These are phyloP conservation scores for Tringa solitaria DNA, from an alignment of 2,113 vertebrate species.

Conservation along the genomic window DNA sequence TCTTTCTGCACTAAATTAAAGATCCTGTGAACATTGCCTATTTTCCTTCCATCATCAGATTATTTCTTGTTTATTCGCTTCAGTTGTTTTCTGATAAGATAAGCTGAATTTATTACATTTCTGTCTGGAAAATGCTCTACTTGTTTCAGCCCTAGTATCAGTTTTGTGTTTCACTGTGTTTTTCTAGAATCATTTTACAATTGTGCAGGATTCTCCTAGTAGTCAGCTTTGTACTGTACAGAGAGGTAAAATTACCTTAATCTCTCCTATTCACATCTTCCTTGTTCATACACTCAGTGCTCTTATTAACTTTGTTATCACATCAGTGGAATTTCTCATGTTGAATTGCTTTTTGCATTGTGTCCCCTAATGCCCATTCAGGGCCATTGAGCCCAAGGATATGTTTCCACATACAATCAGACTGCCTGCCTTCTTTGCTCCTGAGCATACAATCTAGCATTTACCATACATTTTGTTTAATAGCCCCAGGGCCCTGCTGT, in stretches of 20 bases:
- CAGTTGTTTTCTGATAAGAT: background rate
- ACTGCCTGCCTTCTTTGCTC: background rate
- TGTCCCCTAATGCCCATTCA: background rate
- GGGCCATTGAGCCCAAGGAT: background rate
- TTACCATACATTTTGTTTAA: background rate
- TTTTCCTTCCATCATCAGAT: background rate
- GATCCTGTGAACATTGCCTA: background rate
- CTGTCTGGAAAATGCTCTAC: background rate
- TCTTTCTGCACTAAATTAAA: background rate
- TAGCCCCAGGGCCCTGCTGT: background rate
- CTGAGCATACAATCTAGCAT: background rate
- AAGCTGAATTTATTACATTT: background rate
- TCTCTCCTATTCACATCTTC: background rate
- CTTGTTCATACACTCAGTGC: background rate
- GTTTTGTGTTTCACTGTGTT: background rate
- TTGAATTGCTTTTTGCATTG: background rate
- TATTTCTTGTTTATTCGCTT: background rate
- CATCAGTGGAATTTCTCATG: conserved; percentile 10
- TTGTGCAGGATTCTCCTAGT: background rate
- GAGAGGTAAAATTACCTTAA: conserved; percentile 7
- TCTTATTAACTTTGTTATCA: conserved; percentile 13
- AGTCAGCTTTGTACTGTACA: background rate
- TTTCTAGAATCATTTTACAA: background rate
- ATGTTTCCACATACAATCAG: background rate
- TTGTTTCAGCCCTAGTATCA: background rate